Base-by-base conservation (phyloP, 2,797 vertebrate genomes). In the Smutsia gigantea region DNA sequence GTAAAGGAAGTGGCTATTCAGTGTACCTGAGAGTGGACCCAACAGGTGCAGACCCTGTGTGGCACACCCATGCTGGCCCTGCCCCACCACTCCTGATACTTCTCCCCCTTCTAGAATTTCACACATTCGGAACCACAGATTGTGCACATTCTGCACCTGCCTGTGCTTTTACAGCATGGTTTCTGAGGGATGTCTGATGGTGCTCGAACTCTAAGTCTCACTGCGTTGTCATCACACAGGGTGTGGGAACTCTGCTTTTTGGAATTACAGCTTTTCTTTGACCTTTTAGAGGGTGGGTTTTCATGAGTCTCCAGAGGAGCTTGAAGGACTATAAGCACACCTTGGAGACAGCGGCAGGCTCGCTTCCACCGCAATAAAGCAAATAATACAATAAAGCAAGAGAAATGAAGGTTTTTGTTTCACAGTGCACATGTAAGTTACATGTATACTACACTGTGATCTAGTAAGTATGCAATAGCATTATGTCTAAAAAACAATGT, bases 61-160 rank as follows among this genome's bases (percentile, higher is more conserved):
- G 12, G 18, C 23, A 10, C 11, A 2, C 39, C 39, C 39, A 39
- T 39, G 39, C 39, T 39, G 39, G 39, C 74, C 74, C 61, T 10
- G 5, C 3, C 18, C 11, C 13, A 34, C 7, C 3, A 0, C 15
- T 31, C 29, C 55, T 13, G 42, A 13, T 5, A 0, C 21, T 13
- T 7, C 69, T 49, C 31, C 59, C 64, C 21, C 3, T 12, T 34
- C 34, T 23, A 2, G 29, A 34, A 2, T 27, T n/a, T 51, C 39
- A 18, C 2, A 0, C 17, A 27, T 3, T 0, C 8, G 19, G 23
- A 19, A 11, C 9, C 10, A 2, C 13, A 34, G 27, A 31, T 7
- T 2, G 2, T 2, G 9, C 10, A 1, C 10, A 0, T 13, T 53
- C 23, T 55, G 46, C 12, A 55, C 29, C 55, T 64, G 64, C 25